These are phyloP conservation scores for Cantharis rufa DNA, from an alignment of 2,888 invertebrate genomes.

Conservation along the genomic window DNA sequence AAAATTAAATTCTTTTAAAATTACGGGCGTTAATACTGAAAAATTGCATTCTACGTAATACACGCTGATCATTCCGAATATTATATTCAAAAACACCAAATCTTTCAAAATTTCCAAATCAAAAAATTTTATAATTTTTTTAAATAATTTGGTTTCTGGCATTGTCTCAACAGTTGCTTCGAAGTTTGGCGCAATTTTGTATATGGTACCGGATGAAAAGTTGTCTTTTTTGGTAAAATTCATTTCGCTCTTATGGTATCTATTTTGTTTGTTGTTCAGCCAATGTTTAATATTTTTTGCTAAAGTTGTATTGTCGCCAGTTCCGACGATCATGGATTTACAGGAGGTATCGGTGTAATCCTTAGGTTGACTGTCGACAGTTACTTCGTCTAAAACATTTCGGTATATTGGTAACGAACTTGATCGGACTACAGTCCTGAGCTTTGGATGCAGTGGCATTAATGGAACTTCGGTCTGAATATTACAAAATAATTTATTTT, in stretches of 20 bases:
- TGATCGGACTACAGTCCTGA: background rate
- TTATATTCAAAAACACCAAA: conserved; percentile 69
- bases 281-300: background rate
- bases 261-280: background rate
- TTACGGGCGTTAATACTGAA: conserved; percentile 73
- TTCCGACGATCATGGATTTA: background rate
- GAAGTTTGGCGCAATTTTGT: background rate
- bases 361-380: background rate
- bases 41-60: conserved; percentile 75
- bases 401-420: background rate
- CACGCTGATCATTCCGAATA: conserved; percentile 72
- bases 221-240: background rate
- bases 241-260: background rate
- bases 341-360: background rate
- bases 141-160: background rate
- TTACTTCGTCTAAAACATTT: background rate
- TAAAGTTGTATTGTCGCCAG: background rate
- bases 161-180: background rate
- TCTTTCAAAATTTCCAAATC: conserved; percentile 73
- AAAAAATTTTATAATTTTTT: conserved; percentile 67
- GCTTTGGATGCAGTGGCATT: background rate
- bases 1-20: conserved; percentile 70
- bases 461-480: background rate
- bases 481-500: background rate
- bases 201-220: background rate